phyloP scores from a whole-genome alignment of 2,888 invertebrate species.

The Drosophila siamana region DNA sequence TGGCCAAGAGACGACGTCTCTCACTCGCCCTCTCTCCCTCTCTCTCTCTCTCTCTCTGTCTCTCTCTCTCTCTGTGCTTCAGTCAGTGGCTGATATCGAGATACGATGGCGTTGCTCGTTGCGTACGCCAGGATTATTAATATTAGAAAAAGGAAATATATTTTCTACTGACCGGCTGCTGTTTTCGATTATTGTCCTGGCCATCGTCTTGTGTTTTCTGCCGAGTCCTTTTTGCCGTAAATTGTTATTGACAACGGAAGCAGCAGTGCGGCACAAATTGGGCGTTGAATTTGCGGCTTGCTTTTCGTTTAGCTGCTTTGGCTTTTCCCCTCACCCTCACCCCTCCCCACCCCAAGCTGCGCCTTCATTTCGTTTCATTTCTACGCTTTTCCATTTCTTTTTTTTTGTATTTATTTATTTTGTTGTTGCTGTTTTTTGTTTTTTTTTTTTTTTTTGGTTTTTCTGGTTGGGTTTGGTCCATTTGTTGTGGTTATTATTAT shows the following conservation, averaged over 20 bases:
- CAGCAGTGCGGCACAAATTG: constrained; percentile 80
- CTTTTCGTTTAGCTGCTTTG: constrained; percentile 56
- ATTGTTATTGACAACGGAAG: constrained; percentile 83
- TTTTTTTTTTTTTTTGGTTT: constrained; percentile 17
- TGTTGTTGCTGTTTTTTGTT: constrained; percentile 28
- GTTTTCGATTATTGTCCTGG: constrained; percentile 78
- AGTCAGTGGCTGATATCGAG: constrained; percentile 36
- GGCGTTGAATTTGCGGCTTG: constrained; percentile 79
- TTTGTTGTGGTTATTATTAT: constrained; percentile 80
- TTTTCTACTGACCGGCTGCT: constrained; percentile 81
- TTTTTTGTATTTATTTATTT: constrained; percentile 21
- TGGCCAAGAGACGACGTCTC: constrained; percentile 14
- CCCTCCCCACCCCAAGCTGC: neutral
- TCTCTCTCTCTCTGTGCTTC: too few relatives aligned
- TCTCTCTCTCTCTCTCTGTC: too few relatives aligned
- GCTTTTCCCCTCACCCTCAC: constrained; percentile 18
- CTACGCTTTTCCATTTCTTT: constrained; percentile 30
- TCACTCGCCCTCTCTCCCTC: neutral
- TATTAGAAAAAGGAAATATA: constrained; percentile 76
- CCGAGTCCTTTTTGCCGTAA: constrained; percentile 64
- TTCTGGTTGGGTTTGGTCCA: constrained; percentile 48
- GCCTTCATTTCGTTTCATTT: constrained; percentile 18
- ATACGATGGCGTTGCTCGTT: constrained; percentile 51
- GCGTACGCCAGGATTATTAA: constrained; percentile 77
- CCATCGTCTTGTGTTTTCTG: constrained; percentile 28